Percentiles rank a stretch among this genome's conserved stretches.
Conservation (phyloP, 2,888 invertebrate genomes). For the Ormyrus thymus region DNA sequence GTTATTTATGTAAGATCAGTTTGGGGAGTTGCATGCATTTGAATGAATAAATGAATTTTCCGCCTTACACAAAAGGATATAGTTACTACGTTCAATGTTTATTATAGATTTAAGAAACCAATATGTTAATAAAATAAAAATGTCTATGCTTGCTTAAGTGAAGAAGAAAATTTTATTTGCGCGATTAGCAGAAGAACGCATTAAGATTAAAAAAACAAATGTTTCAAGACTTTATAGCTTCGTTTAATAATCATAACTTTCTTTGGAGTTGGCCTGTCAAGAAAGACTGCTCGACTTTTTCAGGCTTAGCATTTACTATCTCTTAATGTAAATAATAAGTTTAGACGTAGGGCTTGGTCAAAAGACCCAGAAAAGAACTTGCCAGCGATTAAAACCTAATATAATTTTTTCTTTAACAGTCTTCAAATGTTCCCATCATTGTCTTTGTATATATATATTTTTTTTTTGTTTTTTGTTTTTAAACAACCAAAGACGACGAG, state of each 20-base stretch:
- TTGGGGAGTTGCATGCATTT: constrained; percentile 6
- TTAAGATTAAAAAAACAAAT: background rate
- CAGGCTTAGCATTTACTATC: constrained; percentile 38
- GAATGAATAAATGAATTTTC: constrained; percentile 18
- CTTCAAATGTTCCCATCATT: constrained; percentile 35
- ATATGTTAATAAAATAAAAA: background rate
- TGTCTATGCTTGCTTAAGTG: background rate
- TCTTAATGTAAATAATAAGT: constrained; percentile 32
- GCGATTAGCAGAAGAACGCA: background rate
- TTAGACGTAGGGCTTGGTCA: constrained; percentile 19
- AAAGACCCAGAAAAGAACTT: background rate
- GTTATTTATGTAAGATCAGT: constrained; percentile 2
- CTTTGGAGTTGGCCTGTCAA: constrained; percentile 1
- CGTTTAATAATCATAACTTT: background rate
- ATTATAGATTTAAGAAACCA: constrained; percentile 5
- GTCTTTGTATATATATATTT: constrained; percentile 42
- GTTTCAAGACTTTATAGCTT: background rate
- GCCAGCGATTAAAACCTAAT: constrained; percentile 21
- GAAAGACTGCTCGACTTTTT: constrained; percentile 31
- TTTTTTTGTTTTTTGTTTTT: constrained; percentile 15
- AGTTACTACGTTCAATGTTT: background rate
- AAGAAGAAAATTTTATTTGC: background rate
- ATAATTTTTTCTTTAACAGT: constrained; percentile 26
- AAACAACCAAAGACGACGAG: constrained; percentile 16
- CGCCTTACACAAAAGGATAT: constrained; percentile 1